Conservation (phyloP, 2,113 vertebrate genomes). For the Sebastes schlegelii region DNA sequence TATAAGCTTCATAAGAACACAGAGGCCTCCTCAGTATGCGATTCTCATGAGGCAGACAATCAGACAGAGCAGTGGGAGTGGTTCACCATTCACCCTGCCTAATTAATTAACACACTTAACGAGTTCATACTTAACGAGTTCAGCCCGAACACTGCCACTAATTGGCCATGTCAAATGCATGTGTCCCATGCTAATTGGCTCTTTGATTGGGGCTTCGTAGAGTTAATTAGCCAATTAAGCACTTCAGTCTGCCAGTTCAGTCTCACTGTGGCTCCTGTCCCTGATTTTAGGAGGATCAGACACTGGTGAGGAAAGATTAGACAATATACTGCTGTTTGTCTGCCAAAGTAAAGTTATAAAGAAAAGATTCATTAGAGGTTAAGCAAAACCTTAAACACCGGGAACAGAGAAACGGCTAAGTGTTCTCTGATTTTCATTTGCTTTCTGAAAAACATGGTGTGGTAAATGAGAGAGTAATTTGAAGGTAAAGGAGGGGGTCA, state of each 20-base stretch:
- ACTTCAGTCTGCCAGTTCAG: slow-evolving; percentile 41
- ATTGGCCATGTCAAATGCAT: slow-evolving; percentile 67
- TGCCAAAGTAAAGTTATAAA: neutral
- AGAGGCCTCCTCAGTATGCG: neutral
- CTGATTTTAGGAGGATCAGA: slow-evolving; percentile 23
- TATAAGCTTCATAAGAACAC: neutral
- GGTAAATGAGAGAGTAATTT: neutral
- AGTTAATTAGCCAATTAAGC: slow-evolving; percentile 70
- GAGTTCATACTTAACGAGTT: slow-evolving; percentile 63
- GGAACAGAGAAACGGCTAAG: neutral
- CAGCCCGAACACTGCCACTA: slow-evolving; percentile 60
- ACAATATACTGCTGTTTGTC: neutral
- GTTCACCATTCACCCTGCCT: slow-evolving; percentile 30
- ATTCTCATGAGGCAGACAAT: slow-evolving; percentile 10
- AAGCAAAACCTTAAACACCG: slow-evolving; percentile 3
- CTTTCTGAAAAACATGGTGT: neutral
- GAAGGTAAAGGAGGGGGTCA: neutral
- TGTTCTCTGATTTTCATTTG: neutral
- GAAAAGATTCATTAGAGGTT: neutral
- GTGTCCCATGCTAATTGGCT: slow-evolving; percentile 67
- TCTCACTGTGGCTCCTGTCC: slow-evolving; percentile 26
- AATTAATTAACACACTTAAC: slow-evolving; percentile 74
- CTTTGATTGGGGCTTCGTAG: slow-evolving; percentile 65
- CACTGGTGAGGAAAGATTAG: slow-evolving; percentile 4
- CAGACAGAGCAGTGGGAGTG: slow-evolving; percentile 18